These are phyloP conservation scores for Apus apus DNA, from an alignment of 2,113 vertebrate species.

Conservation along the genomic window DNA sequence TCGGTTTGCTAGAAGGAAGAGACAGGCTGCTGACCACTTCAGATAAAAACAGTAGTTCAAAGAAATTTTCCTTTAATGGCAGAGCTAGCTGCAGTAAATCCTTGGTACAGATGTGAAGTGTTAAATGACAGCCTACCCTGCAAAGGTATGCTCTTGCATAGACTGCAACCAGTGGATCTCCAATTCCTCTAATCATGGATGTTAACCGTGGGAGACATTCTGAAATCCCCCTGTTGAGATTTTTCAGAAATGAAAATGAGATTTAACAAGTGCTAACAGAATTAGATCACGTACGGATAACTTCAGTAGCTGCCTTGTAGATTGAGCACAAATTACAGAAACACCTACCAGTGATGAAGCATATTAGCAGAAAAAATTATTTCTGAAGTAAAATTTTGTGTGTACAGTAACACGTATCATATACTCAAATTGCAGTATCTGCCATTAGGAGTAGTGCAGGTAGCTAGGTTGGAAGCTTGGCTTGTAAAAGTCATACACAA, in stretches of 20 bases:
- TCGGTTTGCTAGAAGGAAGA: not conserved
- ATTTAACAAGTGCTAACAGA: not conserved
- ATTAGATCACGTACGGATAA: not conserved
- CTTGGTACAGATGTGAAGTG: not conserved
- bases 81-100: not conserved
- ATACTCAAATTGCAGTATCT: not conserved
- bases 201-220: slow-evolving; percentile 93
- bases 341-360: not conserved
- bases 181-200: slow-evolving; percentile 92
- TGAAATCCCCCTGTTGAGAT: slow-evolving; percentile 85
- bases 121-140: slow-evolving; percentile 79
- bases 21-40: not conserved
- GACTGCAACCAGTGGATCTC: slow-evolving; percentile 94
- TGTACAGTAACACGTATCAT: not conserved
- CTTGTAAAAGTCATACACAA: not conserved
- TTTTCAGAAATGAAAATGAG: slow-evolving; percentile 6
- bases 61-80: not conserved
- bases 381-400: not conserved
- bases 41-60: not conserved
- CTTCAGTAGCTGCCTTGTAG: not conserved
- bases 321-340: not conserved
- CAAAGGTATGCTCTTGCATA: slow-evolving; percentile 96
- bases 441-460: not conserved
- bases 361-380: not conserved
- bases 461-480: not conserved